A percentile compares a stretch with the other conserved stretches of the same genome.
Conservation (phyloP, 2,888 invertebrate genomes). For the Drosophila engyochracea region DNA sequence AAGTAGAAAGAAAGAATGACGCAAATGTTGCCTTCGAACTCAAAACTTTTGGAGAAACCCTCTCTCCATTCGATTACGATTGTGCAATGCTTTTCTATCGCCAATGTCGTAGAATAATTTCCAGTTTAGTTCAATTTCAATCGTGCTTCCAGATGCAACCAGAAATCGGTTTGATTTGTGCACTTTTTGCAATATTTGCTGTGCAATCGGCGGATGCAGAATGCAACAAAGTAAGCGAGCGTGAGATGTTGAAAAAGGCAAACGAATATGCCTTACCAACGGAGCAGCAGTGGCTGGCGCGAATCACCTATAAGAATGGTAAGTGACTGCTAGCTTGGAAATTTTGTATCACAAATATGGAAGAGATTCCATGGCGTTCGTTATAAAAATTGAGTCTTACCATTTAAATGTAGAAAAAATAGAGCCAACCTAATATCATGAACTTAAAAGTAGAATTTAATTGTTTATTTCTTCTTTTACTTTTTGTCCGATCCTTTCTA, state of each 20-base stretch:
- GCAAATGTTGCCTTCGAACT: neutral
- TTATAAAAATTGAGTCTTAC: neutral
- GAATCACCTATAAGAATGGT: slow-evolving; percentile 56
- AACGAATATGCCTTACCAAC: slow-evolving; percentile 48
- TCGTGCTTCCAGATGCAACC: slow-evolving; percentile 53
- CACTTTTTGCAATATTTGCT: slow-evolving; percentile 22
- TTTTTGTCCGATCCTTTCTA: neutral
- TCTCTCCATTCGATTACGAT: slow-evolving; percentile 9
- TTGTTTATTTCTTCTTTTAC: neutral
- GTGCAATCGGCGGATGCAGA: slow-evolving; percentile 31
- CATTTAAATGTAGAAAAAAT: neutral
- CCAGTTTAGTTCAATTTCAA: slow-evolving; percentile 52
- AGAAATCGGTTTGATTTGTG: slow-evolving; percentile 19
- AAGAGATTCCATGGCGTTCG: no score
- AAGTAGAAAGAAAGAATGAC: neutral
- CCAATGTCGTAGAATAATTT: slow-evolving; percentile 20
- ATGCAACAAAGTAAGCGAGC: slow-evolving; percentile 47
- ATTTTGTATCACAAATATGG: neutral
- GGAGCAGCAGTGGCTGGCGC: slow-evolving; percentile 68
- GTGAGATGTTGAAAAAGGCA: slow-evolving; percentile 24
- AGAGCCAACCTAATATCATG: neutral
- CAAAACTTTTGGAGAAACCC: slow-evolving; percentile 28
- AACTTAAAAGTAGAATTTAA: neutral
- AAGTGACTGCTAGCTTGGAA: slow-evolving; percentile 1
- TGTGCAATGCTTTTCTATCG: neutral